Evolutionary conservation across 2,888 invertebrate species (phyloP), one percentile per base, ranked within the genome.

Genomic region (Ornithoptera priamus): DNA sequence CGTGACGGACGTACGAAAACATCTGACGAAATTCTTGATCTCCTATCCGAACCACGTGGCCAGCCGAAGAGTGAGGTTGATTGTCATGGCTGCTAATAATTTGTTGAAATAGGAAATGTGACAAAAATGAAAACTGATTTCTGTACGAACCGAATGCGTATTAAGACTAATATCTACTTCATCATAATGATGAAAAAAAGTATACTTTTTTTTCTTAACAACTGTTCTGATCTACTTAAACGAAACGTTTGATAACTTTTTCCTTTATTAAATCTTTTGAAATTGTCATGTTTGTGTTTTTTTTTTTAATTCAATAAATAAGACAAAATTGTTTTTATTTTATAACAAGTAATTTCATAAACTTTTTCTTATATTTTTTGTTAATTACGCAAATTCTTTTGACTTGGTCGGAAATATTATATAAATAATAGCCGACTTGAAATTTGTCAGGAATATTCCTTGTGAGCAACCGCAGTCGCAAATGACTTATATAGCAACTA

Each of bases 1-100:
- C 15, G 90, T 98, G 56, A 93, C 94, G 65, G 96, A 96, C 74
- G 93, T 98, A 18, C 94, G 95, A 76, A 94, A 94, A 75, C 96
- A 97, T 67, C 81, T 90, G 22, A 74, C 79, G 2, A 80, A 74
- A 65, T 89, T 89, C 73, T 77, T 89, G 2, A 65, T 72, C 0
- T 89, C 93, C 6, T 95, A 96, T 86, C 96, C 97, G 0, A 94
- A 93, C 72, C 95, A 95, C 79, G 93, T 94, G 75, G 94, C 95
- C 62, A 86, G 90, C 53, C 93, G 94, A 64, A 93, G 94, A 70
- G 93, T 96, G 79, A 93, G 93, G 76, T 93, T 96, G 88, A 93
- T 97, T 67, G 90, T 95, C 65, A 95, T 96, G 95, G 96, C 96
- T 15, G 85, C 84, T 36, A 81, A 85, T 71, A 86, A 86, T 75